Evolutionary conservation across 2,797 vertebrate genomes (phyloP).

Genomic region (Myotis vivesi): DNA sequence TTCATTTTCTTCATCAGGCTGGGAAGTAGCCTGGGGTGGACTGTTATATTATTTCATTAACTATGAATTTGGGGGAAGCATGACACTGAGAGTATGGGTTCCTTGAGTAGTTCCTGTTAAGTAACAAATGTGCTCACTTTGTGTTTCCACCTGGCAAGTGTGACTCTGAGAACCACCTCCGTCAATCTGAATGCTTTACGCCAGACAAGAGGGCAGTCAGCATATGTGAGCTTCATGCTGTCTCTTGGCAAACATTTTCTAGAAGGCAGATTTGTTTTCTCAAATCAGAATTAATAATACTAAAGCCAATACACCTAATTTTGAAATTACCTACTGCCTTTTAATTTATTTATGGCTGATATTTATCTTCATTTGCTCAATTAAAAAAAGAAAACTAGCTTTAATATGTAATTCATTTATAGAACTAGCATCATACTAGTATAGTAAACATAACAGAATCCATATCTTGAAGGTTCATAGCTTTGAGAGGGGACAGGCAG

Average conservation of each 20-base stretch:
- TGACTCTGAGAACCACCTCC: neutral
- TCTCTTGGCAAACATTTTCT: neutral
- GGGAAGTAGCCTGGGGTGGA: neutral
- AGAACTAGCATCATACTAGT: neutral
- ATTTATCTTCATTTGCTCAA: neutral
- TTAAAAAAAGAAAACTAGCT: neutral
- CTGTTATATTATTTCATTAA: neutral
- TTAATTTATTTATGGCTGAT: neutral
- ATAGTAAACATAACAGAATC: neutral
- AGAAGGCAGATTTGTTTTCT: neutral
- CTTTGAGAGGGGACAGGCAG: neutral
- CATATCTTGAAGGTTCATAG: neutral
- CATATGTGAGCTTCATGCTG: neutral
- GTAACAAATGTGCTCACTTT: neutral
- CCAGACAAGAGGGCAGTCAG: neutral
- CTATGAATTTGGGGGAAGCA: neutral
- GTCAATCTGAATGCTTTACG: neutral
- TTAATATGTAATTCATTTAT: neutral
- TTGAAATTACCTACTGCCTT: neutral
- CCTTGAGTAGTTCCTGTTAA: neutral
- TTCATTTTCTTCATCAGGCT: neutral
- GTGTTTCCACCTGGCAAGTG: neutral
- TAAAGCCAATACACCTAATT: neutral
- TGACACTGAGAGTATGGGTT: neutral
- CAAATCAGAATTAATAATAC: conserved; percentile 27